phyloP scores from a whole-genome alignment of 1,140 invertebrate genomes.

The Drosophila hydei region DNA sequence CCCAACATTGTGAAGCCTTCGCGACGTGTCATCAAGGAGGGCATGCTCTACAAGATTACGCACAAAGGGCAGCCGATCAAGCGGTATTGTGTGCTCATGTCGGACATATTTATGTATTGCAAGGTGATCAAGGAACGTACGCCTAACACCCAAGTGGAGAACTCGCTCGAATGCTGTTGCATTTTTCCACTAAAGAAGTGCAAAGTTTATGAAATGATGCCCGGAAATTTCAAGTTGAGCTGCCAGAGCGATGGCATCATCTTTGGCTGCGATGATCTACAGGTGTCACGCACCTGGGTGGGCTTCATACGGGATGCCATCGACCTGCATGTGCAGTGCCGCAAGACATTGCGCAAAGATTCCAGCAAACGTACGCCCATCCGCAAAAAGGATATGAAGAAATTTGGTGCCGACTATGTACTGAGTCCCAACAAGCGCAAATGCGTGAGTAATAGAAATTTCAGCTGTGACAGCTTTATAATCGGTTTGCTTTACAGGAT shows the following conservation, averaged over 20 bases:
- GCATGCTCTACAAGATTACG: constrained; percentile 88
- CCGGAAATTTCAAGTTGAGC: constrained; percentile 85
- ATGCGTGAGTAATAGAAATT: constrained; percentile 59
- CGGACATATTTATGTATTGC: constrained; percentile 87
- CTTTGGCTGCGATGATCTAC: constrained; percentile 85
- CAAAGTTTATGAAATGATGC: constrained; percentile 85
- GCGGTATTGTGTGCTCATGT: constrained; percentile 85
- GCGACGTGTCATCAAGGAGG: constrained; percentile 89
- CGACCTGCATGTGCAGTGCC: constrained; percentile 85
- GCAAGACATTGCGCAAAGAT: constrained; percentile 86
- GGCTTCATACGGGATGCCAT: constrained; percentile 85
- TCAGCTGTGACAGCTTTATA: not conserved
- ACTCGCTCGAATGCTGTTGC: constrained; percentile 86
- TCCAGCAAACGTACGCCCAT: constrained; percentile 86
- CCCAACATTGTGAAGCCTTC: constrained; percentile 88
- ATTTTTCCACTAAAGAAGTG: constrained; percentile 87
- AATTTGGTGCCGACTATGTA: constrained; percentile 83
- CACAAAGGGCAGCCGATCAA: constrained; percentile 84
- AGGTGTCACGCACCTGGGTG: constrained; percentile 86
- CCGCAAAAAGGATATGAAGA: constrained; percentile 84
- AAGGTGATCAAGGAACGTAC: constrained; percentile 78
- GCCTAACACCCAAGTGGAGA: constrained; percentile 82
- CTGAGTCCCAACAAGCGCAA: constrained; percentile 77
- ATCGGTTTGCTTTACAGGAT: constrained; percentile 41
- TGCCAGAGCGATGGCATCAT: constrained; percentile 86